phyloP scores from a whole-genome alignment of 2,113 vertebrate genomes.

The Sphaerodactylus townsendi region DNA sequence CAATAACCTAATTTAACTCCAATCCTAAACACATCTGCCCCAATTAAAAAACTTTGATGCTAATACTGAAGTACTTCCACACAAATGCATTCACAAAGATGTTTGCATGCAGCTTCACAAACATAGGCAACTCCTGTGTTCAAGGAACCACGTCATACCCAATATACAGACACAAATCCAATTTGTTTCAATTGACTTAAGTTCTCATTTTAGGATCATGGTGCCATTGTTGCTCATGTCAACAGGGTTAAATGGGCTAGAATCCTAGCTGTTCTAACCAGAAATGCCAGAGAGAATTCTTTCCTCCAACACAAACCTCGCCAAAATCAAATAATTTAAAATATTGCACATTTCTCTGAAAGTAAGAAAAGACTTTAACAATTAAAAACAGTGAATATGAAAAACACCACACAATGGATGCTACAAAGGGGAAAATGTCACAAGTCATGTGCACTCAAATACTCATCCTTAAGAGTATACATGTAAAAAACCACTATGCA shows the following conservation, averaged over 20 bases:
- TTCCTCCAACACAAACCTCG: neutral
- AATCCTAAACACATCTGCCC: neutral
- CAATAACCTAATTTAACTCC: neutral
- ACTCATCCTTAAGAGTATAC: neutral
- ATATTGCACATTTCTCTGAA: neutral
- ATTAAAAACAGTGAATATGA: neutral
- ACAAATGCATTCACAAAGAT: neutral
- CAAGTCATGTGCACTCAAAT: neutral
- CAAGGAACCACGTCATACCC: neutral
- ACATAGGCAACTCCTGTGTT: neutral
- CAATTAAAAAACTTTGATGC: neutral
- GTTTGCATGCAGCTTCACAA: neutral
- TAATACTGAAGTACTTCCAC: neutral
- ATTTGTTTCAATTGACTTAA: neutral
- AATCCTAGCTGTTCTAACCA: neutral
- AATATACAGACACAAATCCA: neutral
- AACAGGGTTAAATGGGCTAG: neutral
- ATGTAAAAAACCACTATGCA: neutral
- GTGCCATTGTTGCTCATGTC: neutral
- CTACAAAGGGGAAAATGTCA: neutral
- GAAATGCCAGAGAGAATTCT: neutral
- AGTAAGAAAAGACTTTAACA: neutral
- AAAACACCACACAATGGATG: neutral
- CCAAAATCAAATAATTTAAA: neutral
- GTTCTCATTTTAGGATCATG: neutral